A percentile compares a stretch with the other conserved stretches of the same genome.
These are phyloP conservation scores for Philonicus albiceps DNA, from an alignment of 2,888 invertebrate genomes.

Conservation along the genomic window DNA sequence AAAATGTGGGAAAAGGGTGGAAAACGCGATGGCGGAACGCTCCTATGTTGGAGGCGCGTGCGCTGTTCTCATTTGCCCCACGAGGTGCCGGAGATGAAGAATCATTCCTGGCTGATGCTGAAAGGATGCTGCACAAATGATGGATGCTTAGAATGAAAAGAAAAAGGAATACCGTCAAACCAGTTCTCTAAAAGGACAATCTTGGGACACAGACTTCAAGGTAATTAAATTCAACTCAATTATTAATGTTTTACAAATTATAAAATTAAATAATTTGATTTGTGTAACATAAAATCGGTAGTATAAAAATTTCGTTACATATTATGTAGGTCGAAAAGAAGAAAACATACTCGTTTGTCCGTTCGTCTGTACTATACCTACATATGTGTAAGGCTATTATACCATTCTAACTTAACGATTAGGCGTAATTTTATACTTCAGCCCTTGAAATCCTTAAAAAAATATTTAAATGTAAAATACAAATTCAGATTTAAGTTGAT, in stretches of 20 bases:
- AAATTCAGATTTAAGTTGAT: too few relatives aligned
- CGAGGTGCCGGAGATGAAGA: conserved; percentile 45
- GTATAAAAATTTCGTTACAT: too few relatives aligned
- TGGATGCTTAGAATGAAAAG: background rate
- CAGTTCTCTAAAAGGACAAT: background rate
- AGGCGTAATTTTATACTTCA: too few relatives aligned
- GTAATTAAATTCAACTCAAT: background rate
- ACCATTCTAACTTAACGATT: too few relatives aligned
- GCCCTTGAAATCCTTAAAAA: too few relatives aligned
- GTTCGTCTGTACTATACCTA: too few relatives aligned
- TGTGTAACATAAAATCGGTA: too few relatives aligned
- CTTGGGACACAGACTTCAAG: background rate
- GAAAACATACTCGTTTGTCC: too few relatives aligned
- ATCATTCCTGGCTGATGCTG: background rate
- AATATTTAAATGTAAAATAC: too few relatives aligned
- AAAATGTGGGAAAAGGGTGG: conserved; percentile 28
- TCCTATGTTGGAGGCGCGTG: conserved; percentile 39
- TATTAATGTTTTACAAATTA: background rate
- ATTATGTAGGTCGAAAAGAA: too few relatives aligned
- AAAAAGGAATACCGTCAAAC: background rate
- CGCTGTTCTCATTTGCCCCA: conserved; percentile 34
- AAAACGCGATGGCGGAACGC: conserved; percentile 10
- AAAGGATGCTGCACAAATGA: background rate
- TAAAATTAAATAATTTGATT: too few relatives aligned
- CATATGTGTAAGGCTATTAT: too few relatives aligned